These are phyloP conservation scores for Pasiphila rectangulata DNA, from an alignment of 2,888 invertebrate species.

Conservation along the genomic window DNA sequence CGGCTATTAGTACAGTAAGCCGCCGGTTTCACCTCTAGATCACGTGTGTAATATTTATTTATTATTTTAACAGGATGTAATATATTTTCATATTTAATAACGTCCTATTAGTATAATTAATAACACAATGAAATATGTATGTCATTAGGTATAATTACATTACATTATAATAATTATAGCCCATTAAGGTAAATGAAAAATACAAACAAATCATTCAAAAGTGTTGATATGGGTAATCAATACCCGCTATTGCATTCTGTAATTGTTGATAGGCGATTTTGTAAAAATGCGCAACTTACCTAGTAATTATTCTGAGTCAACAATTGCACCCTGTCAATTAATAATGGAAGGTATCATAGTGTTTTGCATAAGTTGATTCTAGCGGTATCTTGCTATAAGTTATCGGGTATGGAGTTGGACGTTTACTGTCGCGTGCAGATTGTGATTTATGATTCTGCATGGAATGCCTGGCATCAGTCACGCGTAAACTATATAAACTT, in stretches of 20 bases:
- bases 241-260: conserved; percentile 37
- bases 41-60: too few relatives aligned
- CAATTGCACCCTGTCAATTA: conserved; percentile 66
- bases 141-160: too few relatives aligned
- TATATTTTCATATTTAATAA: too few relatives aligned
- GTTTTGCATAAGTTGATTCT: conserved; percentile 58
- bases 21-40: too few relatives aligned
- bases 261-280: conserved; percentile 48
- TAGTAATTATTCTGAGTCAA: conserved; percentile 48
- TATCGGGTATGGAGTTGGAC: conserved; percentile 37
- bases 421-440: conserved; percentile 43
- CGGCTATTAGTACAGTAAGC: too few relatives aligned
- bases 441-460: conserved; percentile 42
- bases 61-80: too few relatives aligned
- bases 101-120: too few relatives aligned
- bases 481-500: conserved; percentile 1
- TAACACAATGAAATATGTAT: too few relatives aligned
- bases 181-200: background rate
- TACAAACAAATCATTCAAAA: conserved; percentile 25
- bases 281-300: conserved; percentile 44
- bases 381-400: conserved; percentile 27
- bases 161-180: too few relatives aligned
- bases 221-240: conserved; percentile 37
- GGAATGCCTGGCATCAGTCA: conserved; percentile 11
- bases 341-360: conserved; percentile 64